Evolutionary conservation across 2,113 vertebrate species (phyloP).

Genomic region (Zosterops japonicus): DNA sequence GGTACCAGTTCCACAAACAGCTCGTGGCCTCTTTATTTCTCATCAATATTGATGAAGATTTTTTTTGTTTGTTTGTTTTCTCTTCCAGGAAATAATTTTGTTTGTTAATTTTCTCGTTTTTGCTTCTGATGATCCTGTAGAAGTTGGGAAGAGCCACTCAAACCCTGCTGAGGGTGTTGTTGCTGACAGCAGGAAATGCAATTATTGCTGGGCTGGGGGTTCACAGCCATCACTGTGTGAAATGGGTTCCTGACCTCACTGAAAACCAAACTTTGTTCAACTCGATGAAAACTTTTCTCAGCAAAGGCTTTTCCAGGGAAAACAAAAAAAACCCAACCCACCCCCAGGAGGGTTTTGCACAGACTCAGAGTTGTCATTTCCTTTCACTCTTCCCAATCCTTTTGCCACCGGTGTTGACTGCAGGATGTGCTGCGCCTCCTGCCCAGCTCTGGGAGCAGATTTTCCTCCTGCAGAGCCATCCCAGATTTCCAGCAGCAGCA

Average conservation of each 20-base stretch:
- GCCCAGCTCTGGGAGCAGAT: neutral
- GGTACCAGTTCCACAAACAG: neutral
- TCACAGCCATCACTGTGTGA: accelerated
- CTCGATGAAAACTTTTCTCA: neutral
- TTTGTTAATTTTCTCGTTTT: neutral
- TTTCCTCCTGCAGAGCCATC: neutral
- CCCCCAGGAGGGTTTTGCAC: neutral
- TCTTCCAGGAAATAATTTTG: neutral
- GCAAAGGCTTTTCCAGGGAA: neutral
- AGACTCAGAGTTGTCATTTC: neutral
- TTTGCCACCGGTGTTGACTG: neutral
- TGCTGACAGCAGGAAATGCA: neutral
- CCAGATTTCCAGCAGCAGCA: neutral
- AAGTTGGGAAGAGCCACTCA: neutral
- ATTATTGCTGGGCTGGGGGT: neutral
- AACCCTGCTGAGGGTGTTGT: neutral
- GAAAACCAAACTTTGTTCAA: neutral
- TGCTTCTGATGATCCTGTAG: neutral
- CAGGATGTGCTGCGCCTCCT: neutral
- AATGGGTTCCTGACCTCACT: neutral
- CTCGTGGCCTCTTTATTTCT: neutral
- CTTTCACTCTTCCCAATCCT: neutral
- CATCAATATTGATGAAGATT: neutral
- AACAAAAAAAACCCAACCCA: too few species aligned
- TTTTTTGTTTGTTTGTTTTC: neutral